Evolutionary conservation across 2,797 vertebrate species (phyloP).

Genomic region (Aythya fuligula): DNA sequence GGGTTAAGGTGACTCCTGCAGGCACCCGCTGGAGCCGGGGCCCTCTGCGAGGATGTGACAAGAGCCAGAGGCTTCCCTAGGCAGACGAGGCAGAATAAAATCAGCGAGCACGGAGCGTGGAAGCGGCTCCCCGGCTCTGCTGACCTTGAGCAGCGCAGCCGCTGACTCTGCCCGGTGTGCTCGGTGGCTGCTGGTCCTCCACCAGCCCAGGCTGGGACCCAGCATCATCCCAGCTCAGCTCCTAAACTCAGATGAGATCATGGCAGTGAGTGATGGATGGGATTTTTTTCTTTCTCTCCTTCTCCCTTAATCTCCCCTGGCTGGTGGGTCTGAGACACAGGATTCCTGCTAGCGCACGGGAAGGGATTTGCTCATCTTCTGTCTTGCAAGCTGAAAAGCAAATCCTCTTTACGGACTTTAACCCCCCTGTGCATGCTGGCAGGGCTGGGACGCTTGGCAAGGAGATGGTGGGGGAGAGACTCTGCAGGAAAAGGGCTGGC

Average conservation of each 20-base stretch:
- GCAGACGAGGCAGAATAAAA: background rate
- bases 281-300: background rate
- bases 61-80: constrained; percentile 6
- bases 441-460: background rate
- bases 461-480: background rate
- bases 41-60: background rate
- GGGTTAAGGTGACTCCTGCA: background rate
- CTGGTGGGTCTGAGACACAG: constrained; percentile 58
- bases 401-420: constrained; percentile 71
- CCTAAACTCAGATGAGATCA: constrained; percentile 33
- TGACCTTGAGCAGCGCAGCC: constrained; percentile 1
- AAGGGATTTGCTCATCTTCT: constrained; percentile 68
- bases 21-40: background rate
- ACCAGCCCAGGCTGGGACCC: constrained; percentile 18
- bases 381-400: constrained; percentile 55
- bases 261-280: constrained; percentile 1
- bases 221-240: constrained; percentile 36
- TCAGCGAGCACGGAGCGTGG: fast-evolving
- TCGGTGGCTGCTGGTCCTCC: background rate
- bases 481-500: background rate
- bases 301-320: constrained; percentile 50
- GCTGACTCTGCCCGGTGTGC: background rate
- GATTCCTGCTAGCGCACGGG: constrained; percentile 59
- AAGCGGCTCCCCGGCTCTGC: background rate
- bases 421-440: constrained; percentile 23